A percentile compares a stretch with the other conserved stretches of the same genome.
phyloP scores from a whole-genome alignment of 92 coral and sea anemone species.

The Epizoanthus rinbou region DNA sequence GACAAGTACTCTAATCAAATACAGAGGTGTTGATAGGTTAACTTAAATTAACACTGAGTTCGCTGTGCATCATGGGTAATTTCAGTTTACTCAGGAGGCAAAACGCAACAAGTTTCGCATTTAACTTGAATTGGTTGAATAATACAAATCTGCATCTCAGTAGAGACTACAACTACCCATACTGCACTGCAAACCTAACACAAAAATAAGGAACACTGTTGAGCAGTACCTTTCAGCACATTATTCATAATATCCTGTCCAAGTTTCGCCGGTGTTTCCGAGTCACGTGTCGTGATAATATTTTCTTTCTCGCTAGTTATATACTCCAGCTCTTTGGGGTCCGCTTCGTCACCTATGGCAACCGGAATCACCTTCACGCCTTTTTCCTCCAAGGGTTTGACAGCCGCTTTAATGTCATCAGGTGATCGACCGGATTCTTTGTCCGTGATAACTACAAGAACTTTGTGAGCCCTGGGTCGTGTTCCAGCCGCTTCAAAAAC shows the following conservation, averaged over 20 bases:
- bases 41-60: too few species aligned
- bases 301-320: constrained; percentile 46
- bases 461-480: constrained; percentile 30
- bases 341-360: constrained; percentile 72
- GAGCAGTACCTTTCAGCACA: constrained; percentile 50
- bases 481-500: constrained; percentile 24
- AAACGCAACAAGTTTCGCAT: background rate
- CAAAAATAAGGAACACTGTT: too few species aligned
- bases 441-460: constrained; percentile 75
- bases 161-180: background rate
- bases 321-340: constrained; percentile 42
- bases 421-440: constrained; percentile 58
- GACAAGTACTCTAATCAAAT: too few species aligned
- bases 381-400: constrained; percentile 59
- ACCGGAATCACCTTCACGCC: constrained; percentile 81
- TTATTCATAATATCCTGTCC: constrained; percentile 67
- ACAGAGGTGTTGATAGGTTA: too few species aligned
- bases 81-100: background rate
- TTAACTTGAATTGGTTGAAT: background rate
- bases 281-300: constrained; percentile 53
- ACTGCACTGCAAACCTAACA: background rate
- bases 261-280: constrained; percentile 42
- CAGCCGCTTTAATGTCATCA: constrained; percentile 59
- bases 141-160: background rate
- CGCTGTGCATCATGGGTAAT: too few species aligned